Evolutionary conservation across 2,797 vertebrate species (phyloP).

Genomic region (Xerus rutilus): DNA sequence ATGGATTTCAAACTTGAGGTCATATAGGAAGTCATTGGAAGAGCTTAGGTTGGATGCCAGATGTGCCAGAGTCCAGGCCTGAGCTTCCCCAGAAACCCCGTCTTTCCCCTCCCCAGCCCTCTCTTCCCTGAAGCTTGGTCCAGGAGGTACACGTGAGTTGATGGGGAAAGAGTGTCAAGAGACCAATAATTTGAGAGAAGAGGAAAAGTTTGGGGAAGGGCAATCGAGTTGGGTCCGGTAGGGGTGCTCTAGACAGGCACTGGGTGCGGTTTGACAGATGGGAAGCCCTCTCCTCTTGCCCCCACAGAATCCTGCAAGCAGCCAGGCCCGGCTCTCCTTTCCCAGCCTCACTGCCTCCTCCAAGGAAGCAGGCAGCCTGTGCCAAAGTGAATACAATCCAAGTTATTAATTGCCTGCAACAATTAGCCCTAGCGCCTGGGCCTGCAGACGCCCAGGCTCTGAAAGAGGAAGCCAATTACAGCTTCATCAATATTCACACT

Average conservation of each 20-base stretch:
- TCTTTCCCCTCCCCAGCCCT: not conserved
- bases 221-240: not conserved
- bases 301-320: slow-evolving; percentile 18
- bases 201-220: not conserved
- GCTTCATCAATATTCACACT: slow-evolving; percentile 84
- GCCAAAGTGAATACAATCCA: slow-evolving; percentile 85
- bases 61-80: not conserved
- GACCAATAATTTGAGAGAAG: not conserved
- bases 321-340: slow-evolving; percentile 52
- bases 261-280: slow-evolving; percentile 25
- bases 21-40: not conserved
- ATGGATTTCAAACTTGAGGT: not conserved
- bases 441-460: slow-evolving; percentile 82
- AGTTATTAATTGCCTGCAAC: slow-evolving; percentile 91
- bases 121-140: not conserved
- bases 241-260: not conserved
- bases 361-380: slow-evolving; percentile 79
- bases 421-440: slow-evolving; percentile 87
- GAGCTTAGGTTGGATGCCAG: not conserved
- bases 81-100: not conserved
- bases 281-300: not conserved
- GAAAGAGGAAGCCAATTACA: slow-evolving; percentile 85
- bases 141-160: not conserved
- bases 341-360: slow-evolving; percentile 74
- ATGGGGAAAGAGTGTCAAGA: not conserved